Conservation (phyloP, 2,113 vertebrate species). For the Coregonus clupeaformis region DNA sequence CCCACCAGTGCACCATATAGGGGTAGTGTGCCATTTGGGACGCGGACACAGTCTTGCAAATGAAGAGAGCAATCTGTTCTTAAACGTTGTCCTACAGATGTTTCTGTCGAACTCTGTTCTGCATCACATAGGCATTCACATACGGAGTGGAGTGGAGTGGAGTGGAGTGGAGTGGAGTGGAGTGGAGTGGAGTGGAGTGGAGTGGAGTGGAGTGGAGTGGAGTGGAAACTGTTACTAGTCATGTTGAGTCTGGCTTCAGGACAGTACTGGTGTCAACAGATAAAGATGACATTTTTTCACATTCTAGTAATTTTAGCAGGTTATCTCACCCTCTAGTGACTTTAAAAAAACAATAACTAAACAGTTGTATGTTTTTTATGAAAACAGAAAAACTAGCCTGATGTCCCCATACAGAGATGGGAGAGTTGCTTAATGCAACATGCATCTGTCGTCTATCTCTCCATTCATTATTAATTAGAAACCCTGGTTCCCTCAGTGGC, state of each 20-base stretch:
- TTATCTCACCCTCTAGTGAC: neutral
- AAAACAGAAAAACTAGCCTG: neutral
- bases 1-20: too few species aligned
- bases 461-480: constrained; percentile 38
- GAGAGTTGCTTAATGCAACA: neutral
- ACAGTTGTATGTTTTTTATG: neutral
- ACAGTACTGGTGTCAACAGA: neutral
- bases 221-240: too few species aligned
- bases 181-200: too few species aligned
- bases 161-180: too few species aligned
- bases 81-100: constrained; percentile 30
- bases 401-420: neutral
- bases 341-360: neutral
- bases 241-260: neutral
- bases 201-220: too few species aligned
- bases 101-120: constrained; percentile 31
- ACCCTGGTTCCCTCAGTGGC: constrained; percentile 9
- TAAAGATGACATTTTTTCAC: neutral
- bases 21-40: too few species aligned
- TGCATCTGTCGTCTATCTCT: constrained; percentile 9
- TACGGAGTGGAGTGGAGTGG: neutral
- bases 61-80: constrained; percentile 4
- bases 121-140: constrained; percentile 1
- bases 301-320: neutral
- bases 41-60: constrained; percentile 31